Evolutionary conservation across 2,113 vertebrate species (phyloP).

Genomic region (Astatoreochromis straeleni): DNA sequence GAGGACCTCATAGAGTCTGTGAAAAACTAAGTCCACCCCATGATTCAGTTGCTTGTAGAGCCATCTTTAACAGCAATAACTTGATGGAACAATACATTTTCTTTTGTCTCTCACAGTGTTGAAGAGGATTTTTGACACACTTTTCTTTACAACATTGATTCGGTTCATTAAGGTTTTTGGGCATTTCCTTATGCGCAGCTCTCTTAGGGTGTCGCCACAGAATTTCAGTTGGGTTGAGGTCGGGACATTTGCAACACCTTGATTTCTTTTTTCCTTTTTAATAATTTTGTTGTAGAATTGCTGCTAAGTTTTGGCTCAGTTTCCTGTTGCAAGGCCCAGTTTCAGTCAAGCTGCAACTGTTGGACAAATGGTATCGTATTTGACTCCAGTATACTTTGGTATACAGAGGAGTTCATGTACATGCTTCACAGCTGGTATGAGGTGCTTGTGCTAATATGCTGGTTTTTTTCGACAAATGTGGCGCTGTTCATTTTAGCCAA

Average conservation of each 20-base stretch:
- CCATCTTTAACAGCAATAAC: background rate
- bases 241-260: background rate
- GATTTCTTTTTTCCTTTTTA: background rate
- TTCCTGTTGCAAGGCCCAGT: background rate
- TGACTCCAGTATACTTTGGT: background rate
- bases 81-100: background rate
- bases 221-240: background rate
- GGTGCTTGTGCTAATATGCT: background rate
- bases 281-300: background rate
- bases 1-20: background rate
- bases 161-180: background rate
- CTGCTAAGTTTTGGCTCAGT: background rate
- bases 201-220: background rate
- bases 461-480: fast-evolving
- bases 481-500: fast-evolving
- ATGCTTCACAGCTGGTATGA: background rate
- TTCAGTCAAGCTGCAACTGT: background rate
- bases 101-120: background rate
- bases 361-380: background rate
- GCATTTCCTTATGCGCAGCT: background rate
- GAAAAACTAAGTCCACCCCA: background rate
- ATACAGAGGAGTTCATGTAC: background rate
- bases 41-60: background rate
- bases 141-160: background rate
- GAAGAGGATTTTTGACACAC: background rate